A percentile compares a stretch with the other conserved stretches of the same genome.
Evolutionary conservation across 2,113 vertebrate species (phyloP).

Genomic region (Labrus mixtus): DNA sequence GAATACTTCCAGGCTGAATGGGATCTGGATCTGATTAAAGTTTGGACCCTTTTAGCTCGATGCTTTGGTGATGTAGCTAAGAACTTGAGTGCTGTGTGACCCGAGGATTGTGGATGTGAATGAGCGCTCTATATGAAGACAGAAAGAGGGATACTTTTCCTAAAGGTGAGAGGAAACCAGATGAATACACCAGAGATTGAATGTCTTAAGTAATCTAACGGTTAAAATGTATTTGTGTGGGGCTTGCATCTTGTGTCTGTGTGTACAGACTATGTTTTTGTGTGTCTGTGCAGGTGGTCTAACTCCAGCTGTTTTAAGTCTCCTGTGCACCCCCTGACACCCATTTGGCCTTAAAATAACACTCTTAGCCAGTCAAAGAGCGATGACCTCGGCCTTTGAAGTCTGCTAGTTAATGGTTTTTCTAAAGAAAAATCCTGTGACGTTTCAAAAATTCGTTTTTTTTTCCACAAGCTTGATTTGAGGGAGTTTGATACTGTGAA

Average conservation of each 20-base stretch:
- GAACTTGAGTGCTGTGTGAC: constrained; percentile 12
- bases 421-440: constrained; percentile 44
- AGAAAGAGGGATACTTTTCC: constrained; percentile 72
- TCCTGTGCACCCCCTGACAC: constrained; percentile 56
- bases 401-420: constrained; percentile 64
- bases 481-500: background rate
- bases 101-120: constrained; percentile 33
- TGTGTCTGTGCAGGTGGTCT: constrained; percentile 59
- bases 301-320: constrained; percentile 61
- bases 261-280: background rate
- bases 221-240: background rate
- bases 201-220: background rate
- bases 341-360: constrained; percentile 76
- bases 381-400: constrained; percentile 70
- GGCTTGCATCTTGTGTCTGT: background rate
- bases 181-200: background rate
- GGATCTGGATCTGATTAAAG: constrained; percentile 67
- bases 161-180: constrained; percentile 73
- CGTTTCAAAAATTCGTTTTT: constrained; percentile 26
- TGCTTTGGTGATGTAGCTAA: constrained; percentile 54
- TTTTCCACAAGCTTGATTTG: background rate
- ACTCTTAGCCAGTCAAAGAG: constrained; percentile 56
- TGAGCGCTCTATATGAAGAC: constrained; percentile 37
- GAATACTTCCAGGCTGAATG: constrained; percentile 37
- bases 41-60: constrained; percentile 28